Percentiles rank a stretch among this genome's conserved stretches.
Conservation (phyloP, 2,797 vertebrate species). For the Anomalospiza imberbis region DNA sequence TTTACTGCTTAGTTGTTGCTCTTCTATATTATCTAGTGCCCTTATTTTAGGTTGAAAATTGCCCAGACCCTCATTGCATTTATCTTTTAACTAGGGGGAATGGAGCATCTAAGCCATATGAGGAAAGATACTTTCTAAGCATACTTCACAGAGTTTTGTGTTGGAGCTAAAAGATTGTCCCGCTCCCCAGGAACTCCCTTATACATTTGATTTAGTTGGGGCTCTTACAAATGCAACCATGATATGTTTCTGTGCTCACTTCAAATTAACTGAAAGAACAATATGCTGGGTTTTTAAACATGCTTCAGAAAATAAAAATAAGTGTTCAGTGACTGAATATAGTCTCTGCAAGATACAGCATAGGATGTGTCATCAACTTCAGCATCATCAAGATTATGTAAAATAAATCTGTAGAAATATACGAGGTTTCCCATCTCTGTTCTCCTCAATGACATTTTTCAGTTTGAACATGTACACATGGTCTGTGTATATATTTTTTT, state of each 20-base stretch:
- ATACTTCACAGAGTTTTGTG: neutral
- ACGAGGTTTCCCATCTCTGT: neutral
- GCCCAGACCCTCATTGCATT: neutral
- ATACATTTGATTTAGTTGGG: neutral
- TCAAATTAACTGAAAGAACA: neutral
- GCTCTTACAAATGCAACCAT: neutral
- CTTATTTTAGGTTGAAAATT: conserved; percentile 51
- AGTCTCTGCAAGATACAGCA: neutral
- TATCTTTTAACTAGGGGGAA: neutral
- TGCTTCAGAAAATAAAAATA: neutral
- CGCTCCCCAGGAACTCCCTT: neutral
- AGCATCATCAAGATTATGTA: neutral
- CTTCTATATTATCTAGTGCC: conserved; percentile 35
- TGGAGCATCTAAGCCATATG: neutral
- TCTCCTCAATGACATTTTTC: neutral
- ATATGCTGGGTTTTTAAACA: neutral
- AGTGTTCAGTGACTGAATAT: neutral
- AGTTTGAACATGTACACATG: neutral
- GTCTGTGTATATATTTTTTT: neutral
- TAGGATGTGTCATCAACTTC: neutral
- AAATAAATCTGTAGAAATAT: neutral
- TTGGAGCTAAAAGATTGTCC: neutral
- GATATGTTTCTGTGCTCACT: neutral
- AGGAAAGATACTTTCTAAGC: neutral
- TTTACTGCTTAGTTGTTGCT: conserved; percentile 66